Percentiles rank a stretch among this genome's conserved stretches.
Conservation (phyloP, 2,113 vertebrate genomes). For the Tragelaphus buxtoni region DNA sequence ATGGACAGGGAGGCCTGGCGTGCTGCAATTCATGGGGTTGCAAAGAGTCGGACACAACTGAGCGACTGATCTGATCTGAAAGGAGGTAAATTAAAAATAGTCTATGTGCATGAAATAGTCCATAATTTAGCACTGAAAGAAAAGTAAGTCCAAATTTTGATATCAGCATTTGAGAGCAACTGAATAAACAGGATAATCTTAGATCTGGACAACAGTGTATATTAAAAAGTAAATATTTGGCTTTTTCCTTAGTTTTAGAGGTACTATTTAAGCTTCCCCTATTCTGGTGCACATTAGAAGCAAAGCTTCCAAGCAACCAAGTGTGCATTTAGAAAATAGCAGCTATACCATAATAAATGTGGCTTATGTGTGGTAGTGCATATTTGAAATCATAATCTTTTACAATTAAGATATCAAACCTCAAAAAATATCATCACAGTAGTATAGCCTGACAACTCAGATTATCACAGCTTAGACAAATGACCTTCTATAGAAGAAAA, state of each 20-base stretch:
- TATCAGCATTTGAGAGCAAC: background rate
- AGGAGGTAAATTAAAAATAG: background rate
- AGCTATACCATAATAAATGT: background rate
- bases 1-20: no score
- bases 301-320: background rate
- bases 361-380: accelerated
- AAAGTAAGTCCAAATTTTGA: background rate
- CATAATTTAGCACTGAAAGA: background rate
- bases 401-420: background rate
- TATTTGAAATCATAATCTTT: background rate
- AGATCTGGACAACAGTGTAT: background rate
- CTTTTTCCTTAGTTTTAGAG: background rate
- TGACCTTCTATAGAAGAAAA: background rate
- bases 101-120: background rate
- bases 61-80: background rate
- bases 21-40: accelerated
- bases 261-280: background rate
- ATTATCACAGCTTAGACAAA: background rate
- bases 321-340: background rate
- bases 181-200: background rate
- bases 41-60: no score
- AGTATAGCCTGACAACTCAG: background rate
- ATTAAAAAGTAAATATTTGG: background rate
- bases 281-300: background rate
- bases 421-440: background rate